phyloP scores from a whole-genome alignment of 1,140 invertebrate species.

The Lasaia peninsularis region DNA sequence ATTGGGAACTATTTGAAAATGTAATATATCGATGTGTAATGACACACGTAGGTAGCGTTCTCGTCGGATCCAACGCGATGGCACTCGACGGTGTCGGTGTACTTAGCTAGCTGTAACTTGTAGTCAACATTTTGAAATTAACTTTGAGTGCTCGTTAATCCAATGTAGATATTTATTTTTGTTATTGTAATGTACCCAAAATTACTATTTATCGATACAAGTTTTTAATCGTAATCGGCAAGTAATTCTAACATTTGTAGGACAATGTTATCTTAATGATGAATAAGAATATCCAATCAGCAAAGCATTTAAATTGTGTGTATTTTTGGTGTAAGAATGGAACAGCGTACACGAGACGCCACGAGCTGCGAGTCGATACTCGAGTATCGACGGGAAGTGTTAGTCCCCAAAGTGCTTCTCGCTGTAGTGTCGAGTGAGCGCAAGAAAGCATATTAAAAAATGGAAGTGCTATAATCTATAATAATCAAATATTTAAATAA shows the following conservation, averaged over 20 bases:
- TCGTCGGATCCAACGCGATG: constrained; percentile 9
- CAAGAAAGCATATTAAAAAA: constrained; percentile 59
- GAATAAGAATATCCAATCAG: constrained; percentile 31
- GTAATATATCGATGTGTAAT: constrained; percentile 9
- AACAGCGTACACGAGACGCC: constrained; percentile 34
- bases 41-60: constrained; percentile 4
- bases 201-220: constrained; percentile 64
- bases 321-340: constrained; percentile 41
- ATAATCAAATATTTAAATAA: constrained; percentile 78
- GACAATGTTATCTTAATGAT: constrained; percentile 21
- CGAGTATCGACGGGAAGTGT: neutral
- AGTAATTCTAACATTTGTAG: constrained; percentile 27
- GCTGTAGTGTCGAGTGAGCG: constrained; percentile 54
- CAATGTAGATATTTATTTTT: constrained; percentile 77
- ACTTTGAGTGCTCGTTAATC: constrained; percentile 69
- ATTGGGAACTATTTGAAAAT: constrained; percentile 7
- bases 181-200: constrained; percentile 73
- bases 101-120: constrained; percentile 70
- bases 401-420: constrained; percentile 43
- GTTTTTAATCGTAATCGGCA: constrained; percentile 40
- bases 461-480: constrained; percentile 73
- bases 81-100: constrained; percentile 46
- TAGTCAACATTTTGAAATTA: constrained; percentile 66
- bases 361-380: constrained; percentile 16
- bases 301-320: constrained; percentile 52